A percentile compares a stretch with the other conserved stretches of the same genome.
These are phyloP conservation scores for Gastrophysa polygoni DNA, from an alignment of 2,888 invertebrate genomes.

Conservation along the genomic window DNA sequence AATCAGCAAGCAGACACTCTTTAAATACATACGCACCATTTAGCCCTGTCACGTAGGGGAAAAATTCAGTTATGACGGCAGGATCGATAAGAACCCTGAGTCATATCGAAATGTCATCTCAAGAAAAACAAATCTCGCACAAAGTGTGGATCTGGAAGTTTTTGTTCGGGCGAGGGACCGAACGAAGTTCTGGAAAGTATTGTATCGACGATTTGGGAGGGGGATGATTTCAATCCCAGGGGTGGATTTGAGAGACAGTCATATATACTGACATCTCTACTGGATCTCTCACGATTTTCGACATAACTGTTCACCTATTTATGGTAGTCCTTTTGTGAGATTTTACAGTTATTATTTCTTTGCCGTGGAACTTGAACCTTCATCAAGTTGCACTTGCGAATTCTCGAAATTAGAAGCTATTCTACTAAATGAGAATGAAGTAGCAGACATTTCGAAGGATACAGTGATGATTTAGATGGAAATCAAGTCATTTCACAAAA, in stretches of 20 bases:
- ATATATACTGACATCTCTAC: neutral
- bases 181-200: constrained; percentile 32
- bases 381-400: no score
- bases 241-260: neutral
- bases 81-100: constrained; percentile 40
- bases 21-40: constrained; percentile 42
- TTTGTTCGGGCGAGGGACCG: constrained; percentile 36
- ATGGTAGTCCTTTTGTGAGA: no score
- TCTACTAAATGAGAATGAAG: no score
- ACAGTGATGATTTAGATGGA: no score
- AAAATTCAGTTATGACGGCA: constrained; percentile 14
- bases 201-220: constrained; percentile 31
- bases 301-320: no score
- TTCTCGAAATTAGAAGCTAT: no score
- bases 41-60: constrained; percentile 13
- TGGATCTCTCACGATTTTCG: no score
- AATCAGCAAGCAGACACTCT: constrained; percentile 35
- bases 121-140: constrained; percentile 55
- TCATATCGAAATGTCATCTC: constrained; percentile 58
- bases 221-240: constrained; percentile 13
- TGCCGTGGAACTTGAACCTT: no score
- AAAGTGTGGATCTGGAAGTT: constrained; percentile 50
- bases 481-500: no score
- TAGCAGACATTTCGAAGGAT: no score
- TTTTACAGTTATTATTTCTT: no score